Evolutionary conservation across 2,888 invertebrate genomes (phyloP), one percentile per base, ranked within the genome.

Genomic region (Callyntrura guangdongensis): DNA sequence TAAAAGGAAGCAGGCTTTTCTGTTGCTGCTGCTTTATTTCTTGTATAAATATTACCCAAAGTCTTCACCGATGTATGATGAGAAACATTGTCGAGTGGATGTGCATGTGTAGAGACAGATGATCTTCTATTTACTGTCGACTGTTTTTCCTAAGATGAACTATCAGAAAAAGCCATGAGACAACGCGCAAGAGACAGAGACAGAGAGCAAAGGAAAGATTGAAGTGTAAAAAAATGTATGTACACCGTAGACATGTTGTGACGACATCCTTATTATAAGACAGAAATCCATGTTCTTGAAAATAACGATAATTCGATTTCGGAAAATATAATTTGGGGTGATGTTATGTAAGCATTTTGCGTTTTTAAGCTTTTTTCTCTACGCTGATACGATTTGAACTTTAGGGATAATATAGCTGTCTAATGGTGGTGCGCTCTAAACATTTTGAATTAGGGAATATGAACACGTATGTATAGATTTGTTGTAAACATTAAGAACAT

Each of bases 221-320:
- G 9, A 27, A 69, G 0, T 14, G 8, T 53, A 12, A 69, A 6
- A 22, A 27, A 36, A n/a, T 36, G n/a, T n/a, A n/a, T 67, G 14
- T n/a, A 77, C 49, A 77, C 49, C 22, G n/a, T 27, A 22, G 14
- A 49, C 49, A 53, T 53, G 0, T 49, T 53, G 49, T 77, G 25
- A 49, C 49, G 53, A 53, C 14, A 14, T 77, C 1, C 27, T n/a
- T 61, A 36, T 36, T 56, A 25, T 8, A 59, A 59, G 11, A 36
- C n/a, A 56, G n/a, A 79, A 27, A 17, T 25, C 36, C 79, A 61
- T 45, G 45, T 81, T 61, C 36, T 81, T 61, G 27, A 81, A 81
- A 81, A 81, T 81, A 11, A 81, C 81, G 61, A 81, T 81, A 61
- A 81, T 81, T 61, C 45, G 61, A 81, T 61, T 59, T 61, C 61